phyloP scores from a whole-genome alignment of 2,113 vertebrate species.

The Mesitornis unicolor region DNA sequence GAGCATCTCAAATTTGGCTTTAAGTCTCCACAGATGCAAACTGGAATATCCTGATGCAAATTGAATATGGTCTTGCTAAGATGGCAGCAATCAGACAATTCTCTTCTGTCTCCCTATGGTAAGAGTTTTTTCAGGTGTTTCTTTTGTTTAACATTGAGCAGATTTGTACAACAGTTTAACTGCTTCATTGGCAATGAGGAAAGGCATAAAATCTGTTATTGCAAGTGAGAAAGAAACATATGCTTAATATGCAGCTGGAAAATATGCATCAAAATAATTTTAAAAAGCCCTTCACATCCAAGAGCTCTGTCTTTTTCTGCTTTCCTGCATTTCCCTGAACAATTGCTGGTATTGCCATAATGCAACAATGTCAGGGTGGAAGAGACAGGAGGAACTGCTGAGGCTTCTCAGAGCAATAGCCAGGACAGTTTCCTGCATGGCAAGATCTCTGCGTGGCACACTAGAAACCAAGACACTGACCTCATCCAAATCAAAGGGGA shows the following conservation, averaged over 20 bases:
- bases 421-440: neutral
- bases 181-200: neutral
- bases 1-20: neutral
- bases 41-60: neutral
- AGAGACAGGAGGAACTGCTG: neutral
- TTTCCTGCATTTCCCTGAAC: neutral
- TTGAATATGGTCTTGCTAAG: neutral
- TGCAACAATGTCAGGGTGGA: neutral
- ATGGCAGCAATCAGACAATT: neutral
- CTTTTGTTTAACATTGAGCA: neutral
- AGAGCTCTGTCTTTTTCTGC: neutral
- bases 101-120: neutral
- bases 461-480: neutral
- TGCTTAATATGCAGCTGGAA: neutral
- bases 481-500: neutral
- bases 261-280: neutral
- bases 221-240: neutral
- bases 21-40: neutral
- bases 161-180: neutral
- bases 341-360: neutral
- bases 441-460: neutral
- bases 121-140: neutral
- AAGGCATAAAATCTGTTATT: neutral
- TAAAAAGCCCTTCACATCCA: neutral
- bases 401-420: neutral